Conservation (phyloP, 1,140 invertebrate genomes). For the Tetragonula clypearis region DNA sequence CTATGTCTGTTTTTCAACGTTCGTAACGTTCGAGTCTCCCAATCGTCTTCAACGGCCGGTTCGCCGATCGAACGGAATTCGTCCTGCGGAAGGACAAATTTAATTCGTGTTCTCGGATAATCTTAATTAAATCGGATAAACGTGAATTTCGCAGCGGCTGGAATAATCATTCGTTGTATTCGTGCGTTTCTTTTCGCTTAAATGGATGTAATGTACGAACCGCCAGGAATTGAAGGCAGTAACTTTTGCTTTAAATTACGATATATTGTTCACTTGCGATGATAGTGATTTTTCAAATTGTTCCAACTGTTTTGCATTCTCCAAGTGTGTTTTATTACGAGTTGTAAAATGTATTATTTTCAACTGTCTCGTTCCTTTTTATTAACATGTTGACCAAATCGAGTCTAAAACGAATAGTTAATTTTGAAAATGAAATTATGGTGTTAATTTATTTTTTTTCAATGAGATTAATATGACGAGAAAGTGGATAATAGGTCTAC, state of each 20-base stretch:
- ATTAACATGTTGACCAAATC: too few relatives aligned
- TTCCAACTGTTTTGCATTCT: too few relatives aligned
- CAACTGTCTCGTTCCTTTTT: too few relatives aligned
- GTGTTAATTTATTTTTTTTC: too few relatives aligned
- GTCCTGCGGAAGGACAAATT: not conserved
- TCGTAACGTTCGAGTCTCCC: not conserved
- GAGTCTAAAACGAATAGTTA: too few relatives aligned
- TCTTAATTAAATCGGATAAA: constrained; percentile 3
- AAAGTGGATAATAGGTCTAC: too few relatives aligned
- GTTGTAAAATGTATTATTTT: too few relatives aligned
- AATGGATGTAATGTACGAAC: not conserved
- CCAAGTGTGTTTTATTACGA: too few relatives aligned
- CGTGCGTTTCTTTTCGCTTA: not conserved
- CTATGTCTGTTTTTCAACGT: not conserved
- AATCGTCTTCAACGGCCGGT: not conserved
- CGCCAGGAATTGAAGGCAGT: not conserved
- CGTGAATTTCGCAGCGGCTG: not conserved
- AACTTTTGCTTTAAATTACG: not conserved
- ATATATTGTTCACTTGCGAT: not conserved
- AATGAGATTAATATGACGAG: too few relatives aligned
- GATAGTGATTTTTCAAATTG: too few relatives aligned
- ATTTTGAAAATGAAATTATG: too few relatives aligned
- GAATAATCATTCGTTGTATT: not conserved
- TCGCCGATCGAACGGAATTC: not conserved
- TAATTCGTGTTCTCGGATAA: not conserved